These are phyloP conservation scores for Hipposideros larvatus DNA, from an alignment of 2,797 vertebrate genomes.

Conservation along the genomic window DNA sequence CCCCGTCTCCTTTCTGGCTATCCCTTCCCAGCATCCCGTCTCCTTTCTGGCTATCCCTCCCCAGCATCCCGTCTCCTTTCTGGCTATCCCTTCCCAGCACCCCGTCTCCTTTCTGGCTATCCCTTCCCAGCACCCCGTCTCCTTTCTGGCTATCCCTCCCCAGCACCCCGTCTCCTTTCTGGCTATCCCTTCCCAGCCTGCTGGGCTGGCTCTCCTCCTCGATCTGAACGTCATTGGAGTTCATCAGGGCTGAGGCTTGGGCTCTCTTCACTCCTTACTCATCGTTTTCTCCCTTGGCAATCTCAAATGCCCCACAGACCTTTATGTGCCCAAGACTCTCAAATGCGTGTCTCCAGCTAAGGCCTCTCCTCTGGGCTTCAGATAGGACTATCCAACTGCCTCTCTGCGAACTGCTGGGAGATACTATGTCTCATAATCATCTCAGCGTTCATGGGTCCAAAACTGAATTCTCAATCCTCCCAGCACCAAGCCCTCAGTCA, in stretches of 20 bases:
- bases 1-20: not conserved
- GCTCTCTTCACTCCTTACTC: not conserved
- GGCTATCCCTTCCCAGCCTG: not conserved
- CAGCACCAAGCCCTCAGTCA: not conserved
- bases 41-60: not conserved
- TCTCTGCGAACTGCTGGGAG: not conserved
- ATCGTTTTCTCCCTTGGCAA: not conserved
- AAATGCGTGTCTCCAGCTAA: not conserved
- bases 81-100: not conserved
- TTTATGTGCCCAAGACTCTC: constrained; percentile 1
- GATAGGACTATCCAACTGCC: not conserved
- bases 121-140: not conserved
- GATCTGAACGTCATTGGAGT: not conserved
- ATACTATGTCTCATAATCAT: not conserved
- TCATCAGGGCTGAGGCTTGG: not conserved
- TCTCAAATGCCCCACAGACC: not conserved
- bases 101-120: not conserved
- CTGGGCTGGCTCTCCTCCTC: not conserved
- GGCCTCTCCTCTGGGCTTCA: not conserved
- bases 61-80: not conserved
- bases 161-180: not conserved
- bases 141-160: too few relatives aligned
- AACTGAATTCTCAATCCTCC: not conserved
- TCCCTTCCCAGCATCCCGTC: not conserved
- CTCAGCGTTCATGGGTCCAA: not conserved